Evolutionary conservation across 1,140 invertebrate genomes (phyloP), one percentile per base, ranked within the genome.

Genomic region (Ceratina calcarata): DNA sequence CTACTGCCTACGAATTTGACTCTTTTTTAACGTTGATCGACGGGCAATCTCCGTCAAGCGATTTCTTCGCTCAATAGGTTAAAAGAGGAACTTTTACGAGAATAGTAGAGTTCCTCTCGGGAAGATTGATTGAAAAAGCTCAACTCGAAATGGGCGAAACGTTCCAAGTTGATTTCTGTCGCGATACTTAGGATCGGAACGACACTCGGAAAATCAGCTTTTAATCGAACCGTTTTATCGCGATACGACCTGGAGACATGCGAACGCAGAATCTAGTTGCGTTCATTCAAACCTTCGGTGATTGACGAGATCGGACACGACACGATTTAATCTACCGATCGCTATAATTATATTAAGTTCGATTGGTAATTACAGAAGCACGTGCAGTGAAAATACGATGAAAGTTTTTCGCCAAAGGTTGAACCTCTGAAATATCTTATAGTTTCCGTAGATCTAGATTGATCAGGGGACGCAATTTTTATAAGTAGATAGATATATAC

Each of bases 171-270:
- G 37, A 45, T 45, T 45, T 45, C 37, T 45, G 37, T 45, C 37
- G 37, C 37, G 3, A 45, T 45, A 45, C 37, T 45, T 45, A 45
- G 37, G 37, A 45, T 45, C 37, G 37, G 37, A 45, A 10, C 37
- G 37, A 45, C 37, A 45, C 37, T 45, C 55, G 70, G 81, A 74
- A 82, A 84, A 85, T 85, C 67, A 74, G 67, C 64, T 81, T 85
- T 65, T 73, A 85, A 85, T 85, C 83, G 65, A 45, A 55, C 57
- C 69, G 27, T 69, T 84, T 81, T 81, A 85, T 85, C 83, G 65
- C 66, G 51, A 71, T 64, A 27, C 58, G 57, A 60, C 58, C 76
- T 55, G 68, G 81, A 65, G n/a, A 15, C 45, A 27, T 57, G 22
- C 13, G 62, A 69, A 68, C 55, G 55, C 32, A 49, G 45, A 84